phyloP scores from a whole-genome alignment of 2,888 invertebrate genomes.

The Agapostemon virescens region DNA sequence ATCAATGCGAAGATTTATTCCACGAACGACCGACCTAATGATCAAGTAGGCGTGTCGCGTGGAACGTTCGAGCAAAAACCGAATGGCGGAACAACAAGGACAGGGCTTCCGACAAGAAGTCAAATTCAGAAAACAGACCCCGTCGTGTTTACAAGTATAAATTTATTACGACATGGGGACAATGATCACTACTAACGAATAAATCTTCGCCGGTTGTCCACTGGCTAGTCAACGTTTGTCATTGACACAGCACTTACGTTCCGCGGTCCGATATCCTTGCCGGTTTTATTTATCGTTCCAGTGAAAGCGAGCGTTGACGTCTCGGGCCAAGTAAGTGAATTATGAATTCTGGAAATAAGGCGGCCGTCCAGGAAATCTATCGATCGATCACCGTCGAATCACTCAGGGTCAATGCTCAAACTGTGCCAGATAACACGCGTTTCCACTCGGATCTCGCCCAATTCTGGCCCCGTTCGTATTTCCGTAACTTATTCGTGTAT shows the following conservation, averaged over 20 bases:
- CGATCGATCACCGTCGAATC: conserved; percentile 65
- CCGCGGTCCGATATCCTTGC: conserved; percentile 42
- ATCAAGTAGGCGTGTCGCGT: background rate
- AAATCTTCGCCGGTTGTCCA: conserved; percentile 47
- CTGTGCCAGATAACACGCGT: conserved; percentile 44
- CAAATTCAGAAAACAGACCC: conserved; percentile 20
- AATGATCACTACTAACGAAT: conserved; percentile 49
- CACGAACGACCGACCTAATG: background rate
- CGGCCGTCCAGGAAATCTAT: conserved; percentile 56
- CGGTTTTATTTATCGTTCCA: conserved; percentile 52
- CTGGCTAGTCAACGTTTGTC: conserved; percentile 46
- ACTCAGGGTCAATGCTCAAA: conserved; percentile 57
- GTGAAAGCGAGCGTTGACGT: conserved; percentile 56
- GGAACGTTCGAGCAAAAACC: background rate
- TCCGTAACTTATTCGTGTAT: background rate
- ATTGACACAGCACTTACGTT: conserved; percentile 46
- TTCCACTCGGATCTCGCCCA: conserved; percentile 31
- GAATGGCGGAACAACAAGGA: background rate
- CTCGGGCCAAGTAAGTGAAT: conserved; percentile 55
- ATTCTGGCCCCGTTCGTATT: conserved; percentile 29
- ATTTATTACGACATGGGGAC: conserved; percentile 48
- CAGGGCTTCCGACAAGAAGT: conserved; percentile 14
- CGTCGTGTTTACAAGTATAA: conserved; percentile 28
- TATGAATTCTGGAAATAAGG: conserved; percentile 65
- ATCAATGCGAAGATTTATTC: background rate